Conservation (phyloP, 2,113 vertebrate genomes). For the Casuarius casuarius region DNA sequence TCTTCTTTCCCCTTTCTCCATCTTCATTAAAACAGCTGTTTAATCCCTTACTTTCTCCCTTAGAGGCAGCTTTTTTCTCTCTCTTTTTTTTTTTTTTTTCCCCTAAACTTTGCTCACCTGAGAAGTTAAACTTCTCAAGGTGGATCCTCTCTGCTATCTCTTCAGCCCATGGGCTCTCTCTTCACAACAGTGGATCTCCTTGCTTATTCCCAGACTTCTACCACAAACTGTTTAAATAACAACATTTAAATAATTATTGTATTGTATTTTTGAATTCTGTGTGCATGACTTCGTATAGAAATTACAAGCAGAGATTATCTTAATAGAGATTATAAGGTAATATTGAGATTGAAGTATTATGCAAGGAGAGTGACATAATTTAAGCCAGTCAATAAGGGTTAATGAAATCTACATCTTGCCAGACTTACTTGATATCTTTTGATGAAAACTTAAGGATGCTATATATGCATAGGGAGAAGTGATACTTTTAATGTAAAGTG, state of each 20-base stretch:
- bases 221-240: background rate
- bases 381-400: conserved; percentile 21
- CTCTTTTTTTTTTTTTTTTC: background rate
- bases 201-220: background rate
- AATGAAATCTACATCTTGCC: conserved; percentile 28
- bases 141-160: background rate
- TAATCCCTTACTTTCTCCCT: background rate
- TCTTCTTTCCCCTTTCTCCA: background rate
- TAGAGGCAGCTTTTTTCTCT: background rate
- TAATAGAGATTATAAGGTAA: background rate
- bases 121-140: background rate
- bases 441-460: conserved; percentile 18
- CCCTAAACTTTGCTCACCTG: background rate
- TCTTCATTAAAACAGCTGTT: background rate
- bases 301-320: background rate
- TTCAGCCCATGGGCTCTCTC: background rate
- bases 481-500: background rate
- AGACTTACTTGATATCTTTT: background rate
- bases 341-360: background rate
- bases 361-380: background rate
- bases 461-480: background rate
- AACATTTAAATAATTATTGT: background rate
- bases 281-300: background rate
- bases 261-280: background rate
- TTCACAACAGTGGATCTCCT: background rate